Evolutionary conservation across 1,140 invertebrate species (phyloP), one percentile per base, ranked within the genome.

Genomic region (Eumaeus atala): DNA sequence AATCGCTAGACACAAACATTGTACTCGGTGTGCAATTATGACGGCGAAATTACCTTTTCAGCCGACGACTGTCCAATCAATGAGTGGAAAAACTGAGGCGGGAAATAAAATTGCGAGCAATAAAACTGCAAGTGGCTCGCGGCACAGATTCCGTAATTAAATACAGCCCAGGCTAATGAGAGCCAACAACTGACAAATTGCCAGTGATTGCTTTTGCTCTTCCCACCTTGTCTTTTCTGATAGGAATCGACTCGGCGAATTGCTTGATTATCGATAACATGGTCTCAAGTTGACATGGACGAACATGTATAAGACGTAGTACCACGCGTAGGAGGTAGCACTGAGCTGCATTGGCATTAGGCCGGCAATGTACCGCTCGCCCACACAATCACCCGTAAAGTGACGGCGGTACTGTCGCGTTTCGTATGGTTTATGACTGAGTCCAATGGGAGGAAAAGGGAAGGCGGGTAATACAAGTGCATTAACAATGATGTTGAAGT

Each of bases 161-260:
- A 58, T 53, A 56, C 61, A 59, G 57, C 61, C 58, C 38, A 12
- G 56, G 49, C 51, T 59, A 65, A 65, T 62, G 63, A 65, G 60
- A 61, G 61, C 56, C 58, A 59, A 61, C 59, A 64, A 61, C 63
- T 59, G 63, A 62, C 63, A 58, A 59, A 62, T 65, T 61, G 59
- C 37, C 55, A 54, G 51, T 59, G 56, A 65, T 65, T 57, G 57
- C 55, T 35, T 48, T 48, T 54, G 55, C 21, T 44, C 40, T 14
- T 44, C 38, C 38, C 12, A 7, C 9, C 40, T 12, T 9, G 40
- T 9, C 14, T 6, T 6, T 44, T 28, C n/a, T 14, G 38, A 40
- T 14, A 44, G 12, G 16, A 14, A 44, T 16, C 40, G 21, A 28
- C 21, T 28, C 2, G 21, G 21, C n/a, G 16, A 40, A 16, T 44